Evolutionary conservation across 37 sponge, comb jelly and placozoan genomes (phyloP), one percentile per base, ranked within the genome.

Genomic region (Chondrosia reniformis): DNA sequence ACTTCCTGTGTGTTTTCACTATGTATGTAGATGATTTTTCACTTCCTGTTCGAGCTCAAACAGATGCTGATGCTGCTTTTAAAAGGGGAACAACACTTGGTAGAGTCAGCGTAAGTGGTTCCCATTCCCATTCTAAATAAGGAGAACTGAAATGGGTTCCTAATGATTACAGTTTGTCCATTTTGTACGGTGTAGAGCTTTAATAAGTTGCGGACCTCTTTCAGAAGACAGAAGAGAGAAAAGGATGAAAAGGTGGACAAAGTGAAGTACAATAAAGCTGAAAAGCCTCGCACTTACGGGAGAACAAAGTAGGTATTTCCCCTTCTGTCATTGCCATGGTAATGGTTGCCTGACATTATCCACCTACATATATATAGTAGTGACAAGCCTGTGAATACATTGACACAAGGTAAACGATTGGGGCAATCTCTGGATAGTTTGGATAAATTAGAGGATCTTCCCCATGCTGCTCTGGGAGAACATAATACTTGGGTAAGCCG

Each of bases 371-470:
- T 59, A 6, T 59, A 13, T 32, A 46, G 46, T 24, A 22, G 39
- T 56, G 77, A 57, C 12, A 57, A 56, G 59, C 21, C 57, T 12
- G n/a, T 27, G 25, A 52, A 33, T 55, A 32, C 33, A 39, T 40
- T 76, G 41, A 42, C 33, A 13, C 56, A 76, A 41, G 27, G 38
- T 24, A 69, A 44, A 59, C 78, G 85, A 61, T 66, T 85, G 4
- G 90, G 90, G 10, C 78, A 76, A 55, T 89, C 90, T 4, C 44
- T 89, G 77, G 90, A 89, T 13, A 89, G 85, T 44, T 45, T 89
- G 0, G 77, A 84, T 46, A 37, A 81, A 12, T 79, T 69, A n/a
- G 72, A 69, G 2, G 72, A 69, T 24, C n/a, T 9, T 24, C 10
- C 44, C 10, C 72, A 40, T 19, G 15, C 59, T 45, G 17, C 45